These are phyloP conservation scores for Gymnopithys bicolor DNA, from an alignment of 2,797 vertebrate genomes.

Conservation along the genomic window DNA sequence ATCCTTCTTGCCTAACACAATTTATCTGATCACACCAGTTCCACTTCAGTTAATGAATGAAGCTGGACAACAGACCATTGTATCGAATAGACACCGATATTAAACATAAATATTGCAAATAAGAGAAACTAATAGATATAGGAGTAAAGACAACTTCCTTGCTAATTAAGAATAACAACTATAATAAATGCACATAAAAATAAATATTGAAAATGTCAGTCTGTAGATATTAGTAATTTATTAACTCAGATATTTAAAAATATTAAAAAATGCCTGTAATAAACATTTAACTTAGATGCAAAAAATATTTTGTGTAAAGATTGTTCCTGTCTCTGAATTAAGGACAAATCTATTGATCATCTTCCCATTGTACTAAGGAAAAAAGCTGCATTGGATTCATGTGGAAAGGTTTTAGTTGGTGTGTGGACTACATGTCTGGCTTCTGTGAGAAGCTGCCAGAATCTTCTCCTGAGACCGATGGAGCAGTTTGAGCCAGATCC, in stretches of 20 bases:
- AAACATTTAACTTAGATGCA: not conserved
- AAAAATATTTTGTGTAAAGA: not conserved
- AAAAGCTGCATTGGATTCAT: not conserved
- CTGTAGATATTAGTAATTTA: not conserved
- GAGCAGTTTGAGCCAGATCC: not conserved
- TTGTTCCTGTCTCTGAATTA: not conserved
- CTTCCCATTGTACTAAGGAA: not conserved
- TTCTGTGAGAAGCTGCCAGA: not conserved
- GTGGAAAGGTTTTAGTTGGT: not conserved
- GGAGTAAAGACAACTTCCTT: not conserved
- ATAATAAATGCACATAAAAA: not conserved
- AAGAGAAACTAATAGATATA: not conserved
- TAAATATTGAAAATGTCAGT: not conserved
- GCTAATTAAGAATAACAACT: not conserved
- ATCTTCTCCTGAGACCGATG: not conserved
- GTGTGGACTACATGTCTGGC: not conserved
- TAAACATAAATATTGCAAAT: not conserved
- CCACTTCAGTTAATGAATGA: not conserved
- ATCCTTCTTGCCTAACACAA: not conserved
- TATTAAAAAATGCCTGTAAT: not conserved
- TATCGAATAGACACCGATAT: not conserved
- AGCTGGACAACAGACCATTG: not conserved
- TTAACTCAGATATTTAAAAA: not conserved
- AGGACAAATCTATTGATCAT: not conserved
- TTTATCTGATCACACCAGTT: not conserved